Evolutionary conservation across 2,888 invertebrate genomes (phyloP).

Genomic region (Odontocerum albicorne): DNA sequence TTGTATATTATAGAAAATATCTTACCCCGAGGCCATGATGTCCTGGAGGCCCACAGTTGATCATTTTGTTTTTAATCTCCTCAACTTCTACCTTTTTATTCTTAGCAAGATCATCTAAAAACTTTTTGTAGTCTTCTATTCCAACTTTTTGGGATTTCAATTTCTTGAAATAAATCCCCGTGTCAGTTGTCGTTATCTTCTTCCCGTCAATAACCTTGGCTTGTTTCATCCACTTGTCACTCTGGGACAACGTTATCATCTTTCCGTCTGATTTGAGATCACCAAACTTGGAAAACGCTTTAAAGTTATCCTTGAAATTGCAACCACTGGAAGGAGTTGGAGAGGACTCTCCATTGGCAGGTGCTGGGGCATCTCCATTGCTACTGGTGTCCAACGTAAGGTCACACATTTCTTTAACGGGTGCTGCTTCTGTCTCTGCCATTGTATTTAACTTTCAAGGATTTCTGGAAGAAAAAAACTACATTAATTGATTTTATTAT

Average conservation of each 20-base stretch:
- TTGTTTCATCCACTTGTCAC: slow-evolving; percentile 95
- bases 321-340: slow-evolving; percentile 31
- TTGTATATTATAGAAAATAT: slow-evolving; percentile 15
- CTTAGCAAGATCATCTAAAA: slow-evolving; percentile 82
- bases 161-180: slow-evolving; percentile 87
- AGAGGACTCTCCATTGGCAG: slow-evolving; percentile 25
- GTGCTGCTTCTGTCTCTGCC: slow-evolving; percentile 30
- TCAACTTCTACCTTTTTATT: slow-evolving; percentile 78
- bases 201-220: slow-evolving; percentile 81
- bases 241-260: slow-evolving; percentile 82
- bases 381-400: slow-evolving; percentile 26
- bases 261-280: slow-evolving; percentile 85
- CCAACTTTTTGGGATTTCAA: slow-evolving; percentile 79
- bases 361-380: slow-evolving; percentile 21
- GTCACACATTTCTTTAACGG: slow-evolving; percentile 30
- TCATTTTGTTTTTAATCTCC: slow-evolving; percentile 79
- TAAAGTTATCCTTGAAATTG: slow-evolving; percentile 64
- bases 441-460: no score
- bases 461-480: no score
- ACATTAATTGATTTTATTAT: no score
- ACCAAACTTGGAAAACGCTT: slow-evolving; percentile 84
- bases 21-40: slow-evolving; percentile 50
- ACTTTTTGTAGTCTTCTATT: slow-evolving; percentile 79
- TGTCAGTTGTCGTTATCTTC: slow-evolving; percentile 87
- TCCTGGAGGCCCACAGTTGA: slow-evolving; percentile 79